phyloP scores from a whole-genome alignment of 1,140 invertebrate genomes.

The Aethina tumida region DNA sequence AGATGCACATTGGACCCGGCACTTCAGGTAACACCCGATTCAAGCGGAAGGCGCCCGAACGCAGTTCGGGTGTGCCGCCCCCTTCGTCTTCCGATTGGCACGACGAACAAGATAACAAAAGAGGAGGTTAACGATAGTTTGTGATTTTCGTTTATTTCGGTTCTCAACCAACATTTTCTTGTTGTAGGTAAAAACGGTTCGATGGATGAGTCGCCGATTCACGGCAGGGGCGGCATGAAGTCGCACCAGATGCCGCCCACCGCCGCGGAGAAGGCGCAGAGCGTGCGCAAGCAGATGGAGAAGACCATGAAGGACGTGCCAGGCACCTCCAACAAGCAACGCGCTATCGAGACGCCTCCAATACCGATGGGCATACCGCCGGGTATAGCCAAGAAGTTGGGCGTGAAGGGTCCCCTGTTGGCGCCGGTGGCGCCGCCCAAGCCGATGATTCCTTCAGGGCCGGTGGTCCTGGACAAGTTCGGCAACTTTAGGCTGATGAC shows the following conservation, averaged over 20 bases:
- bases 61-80: no score
- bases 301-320: slow-evolving; percentile 47
- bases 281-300: slow-evolving; percentile 46
- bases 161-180: no score
- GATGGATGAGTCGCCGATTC: no score
- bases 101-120: slow-evolving; percentile 9
- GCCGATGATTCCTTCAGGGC: slow-evolving; percentile 30
- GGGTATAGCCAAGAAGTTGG: no score
- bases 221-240: no score
- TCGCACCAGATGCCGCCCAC: slow-evolving; percentile 14
- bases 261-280: slow-evolving; percentile 42
- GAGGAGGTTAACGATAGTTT: no score
- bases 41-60: slow-evolving; percentile 29
- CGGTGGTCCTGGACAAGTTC: slow-evolving; percentile 54
- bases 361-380: slow-evolving; percentile 17
- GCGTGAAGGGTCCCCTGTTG: no score
- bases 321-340: slow-evolving; percentile 32
- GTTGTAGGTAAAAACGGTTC: no score
- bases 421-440: slow-evolving; percentile 21
- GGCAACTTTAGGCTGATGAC: slow-evolving; percentile 48
- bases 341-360: slow-evolving; percentile 38
- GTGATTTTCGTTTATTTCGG: no score
- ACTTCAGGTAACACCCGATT: slow-evolving; percentile 24
- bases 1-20: slow-evolving; percentile 31
- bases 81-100: slow-evolving; percentile 17